Percentiles rank a stretch among this genome's conserved stretches.
Evolutionary conservation across 2,797 vertebrate genomes (phyloP).

Genomic region (Xenopus petersii): DNA sequence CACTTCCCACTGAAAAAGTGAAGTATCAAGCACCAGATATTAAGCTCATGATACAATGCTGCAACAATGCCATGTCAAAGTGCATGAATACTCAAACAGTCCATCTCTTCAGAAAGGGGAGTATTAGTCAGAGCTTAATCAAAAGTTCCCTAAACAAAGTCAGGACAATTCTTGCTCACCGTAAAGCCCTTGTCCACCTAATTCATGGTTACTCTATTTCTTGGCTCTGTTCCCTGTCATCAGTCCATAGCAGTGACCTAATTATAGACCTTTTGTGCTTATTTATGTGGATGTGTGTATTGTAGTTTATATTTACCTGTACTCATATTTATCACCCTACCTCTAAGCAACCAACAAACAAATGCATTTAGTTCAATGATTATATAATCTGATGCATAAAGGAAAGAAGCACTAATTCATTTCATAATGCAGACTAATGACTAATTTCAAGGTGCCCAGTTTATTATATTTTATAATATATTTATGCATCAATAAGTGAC

Average conservation of each 20-base stretch:
- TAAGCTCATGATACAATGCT: neutral
- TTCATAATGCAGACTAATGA: no score
- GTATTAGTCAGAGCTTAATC: neutral
- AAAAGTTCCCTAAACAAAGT: neutral
- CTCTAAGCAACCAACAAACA: no score
- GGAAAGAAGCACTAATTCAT: no score
- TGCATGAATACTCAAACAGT: neutral
- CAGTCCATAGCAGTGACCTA: conserved; percentile 8
- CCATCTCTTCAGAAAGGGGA: neutral
- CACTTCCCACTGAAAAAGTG: no score
- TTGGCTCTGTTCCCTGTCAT: conserved; percentile 28
- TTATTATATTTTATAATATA: no score
- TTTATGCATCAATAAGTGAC: no score
- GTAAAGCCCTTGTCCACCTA: conserved; percentile 20
- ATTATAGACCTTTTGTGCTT: conserved; percentile 11
- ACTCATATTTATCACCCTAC: neutral
- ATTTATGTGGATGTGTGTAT: neutral
- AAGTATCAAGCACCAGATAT: neutral
- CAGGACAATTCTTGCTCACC: neutral
- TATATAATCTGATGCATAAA: no score
- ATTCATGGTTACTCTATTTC: conserved; percentile 18
- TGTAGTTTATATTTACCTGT: conserved; percentile 3
- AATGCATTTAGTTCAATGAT: no score
- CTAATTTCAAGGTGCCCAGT: no score
- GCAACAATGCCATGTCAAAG: no score